Conservation (phyloP, 1,140 invertebrate genomes). For the Drosophila sp. region DNA sequence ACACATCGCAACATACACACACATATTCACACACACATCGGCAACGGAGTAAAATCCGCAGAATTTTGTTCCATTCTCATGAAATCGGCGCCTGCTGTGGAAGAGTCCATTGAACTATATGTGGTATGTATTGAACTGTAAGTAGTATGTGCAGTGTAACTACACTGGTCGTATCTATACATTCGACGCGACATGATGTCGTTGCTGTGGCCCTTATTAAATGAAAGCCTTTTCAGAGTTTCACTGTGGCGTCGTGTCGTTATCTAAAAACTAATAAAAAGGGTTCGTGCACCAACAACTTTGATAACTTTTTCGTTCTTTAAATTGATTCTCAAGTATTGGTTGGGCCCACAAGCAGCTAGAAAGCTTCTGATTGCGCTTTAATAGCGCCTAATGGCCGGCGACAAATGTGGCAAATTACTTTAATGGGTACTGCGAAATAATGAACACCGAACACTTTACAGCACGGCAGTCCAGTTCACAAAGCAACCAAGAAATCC, state of each 20-base stretch:
- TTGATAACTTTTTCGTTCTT: conserved; percentile 63
- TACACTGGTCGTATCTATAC: conserved; percentile 20
- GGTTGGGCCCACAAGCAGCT: conserved; percentile 9
- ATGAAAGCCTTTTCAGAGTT: conserved; percentile 17
- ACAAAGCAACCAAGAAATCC: background rate
- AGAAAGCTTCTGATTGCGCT: conserved; percentile 70
- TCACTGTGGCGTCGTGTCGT: conserved; percentile 21
- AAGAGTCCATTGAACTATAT: conserved; percentile 69
- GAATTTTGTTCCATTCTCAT: conserved; percentile 32
- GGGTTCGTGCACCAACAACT: conserved; percentile 53
- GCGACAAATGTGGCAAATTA: conserved; percentile 82
- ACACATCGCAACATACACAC: conserved; percentile 9
- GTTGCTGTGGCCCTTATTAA: conserved; percentile 58
- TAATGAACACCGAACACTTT: conserved; percentile 68
- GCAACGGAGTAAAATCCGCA: conserved; percentile 25
- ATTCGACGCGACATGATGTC: conserved; percentile 24
- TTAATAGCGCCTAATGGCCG: conserved; percentile 77
- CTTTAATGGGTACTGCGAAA: conserved; percentile 74
- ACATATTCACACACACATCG: conserved; percentile 1
- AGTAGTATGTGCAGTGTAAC: conserved; percentile 29
- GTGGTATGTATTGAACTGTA: background rate
- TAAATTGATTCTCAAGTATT: conserved; percentile 71
- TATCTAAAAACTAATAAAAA: conserved; percentile 76
- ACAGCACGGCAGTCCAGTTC: conserved; percentile 38
- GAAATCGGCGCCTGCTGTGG: conserved; percentile 32